A percentile compares a stretch with the other conserved stretches of the same genome.
Evolutionary conservation across 2,797 vertebrate species (phyloP).

Genomic region (Periparus ater): DNA sequence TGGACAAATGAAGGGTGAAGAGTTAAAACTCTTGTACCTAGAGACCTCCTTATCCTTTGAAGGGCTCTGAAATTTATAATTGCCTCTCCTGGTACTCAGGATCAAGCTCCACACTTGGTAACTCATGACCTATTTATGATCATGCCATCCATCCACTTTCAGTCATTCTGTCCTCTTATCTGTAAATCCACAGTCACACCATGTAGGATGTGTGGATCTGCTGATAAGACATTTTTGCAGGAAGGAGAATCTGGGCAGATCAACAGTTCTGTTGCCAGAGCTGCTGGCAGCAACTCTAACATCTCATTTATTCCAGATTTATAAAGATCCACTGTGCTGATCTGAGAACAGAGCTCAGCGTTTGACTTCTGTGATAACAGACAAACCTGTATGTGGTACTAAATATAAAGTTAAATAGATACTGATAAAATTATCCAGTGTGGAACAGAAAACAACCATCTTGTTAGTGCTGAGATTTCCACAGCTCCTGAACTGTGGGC

Average conservation of each 20-base stretch:
- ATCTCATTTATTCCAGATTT: constrained; percentile 66
- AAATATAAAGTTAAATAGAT: constrained; percentile 25
- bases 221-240: constrained; percentile 59
- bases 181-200: constrained; percentile 24
- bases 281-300: constrained; percentile 61
- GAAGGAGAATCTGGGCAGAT: constrained; percentile 47
- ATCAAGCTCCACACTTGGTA: constrained; percentile 31
- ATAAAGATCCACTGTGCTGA: constrained; percentile 56
- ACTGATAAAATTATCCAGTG: not conserved
- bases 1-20: constrained; percentile 59
- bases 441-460: not conserved
- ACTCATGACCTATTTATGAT: constrained; percentile 21
- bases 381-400: not conserved
- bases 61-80: constrained; percentile 33
- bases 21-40: constrained; percentile 17
- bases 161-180: constrained; percentile 51
- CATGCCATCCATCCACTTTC: constrained; percentile 37
- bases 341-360: not conserved
- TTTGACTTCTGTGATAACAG: not conserved
- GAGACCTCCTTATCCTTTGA: constrained; percentile 16
- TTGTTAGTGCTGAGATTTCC: not conserved
- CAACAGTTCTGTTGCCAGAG: constrained; percentile 52
- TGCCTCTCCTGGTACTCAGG: not conserved
- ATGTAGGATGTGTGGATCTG: constrained; percentile 50
- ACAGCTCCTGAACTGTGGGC: not conserved